Conservation (phyloP, 2,113 vertebrate species). For the Lichenostomus cassidix region DNA sequence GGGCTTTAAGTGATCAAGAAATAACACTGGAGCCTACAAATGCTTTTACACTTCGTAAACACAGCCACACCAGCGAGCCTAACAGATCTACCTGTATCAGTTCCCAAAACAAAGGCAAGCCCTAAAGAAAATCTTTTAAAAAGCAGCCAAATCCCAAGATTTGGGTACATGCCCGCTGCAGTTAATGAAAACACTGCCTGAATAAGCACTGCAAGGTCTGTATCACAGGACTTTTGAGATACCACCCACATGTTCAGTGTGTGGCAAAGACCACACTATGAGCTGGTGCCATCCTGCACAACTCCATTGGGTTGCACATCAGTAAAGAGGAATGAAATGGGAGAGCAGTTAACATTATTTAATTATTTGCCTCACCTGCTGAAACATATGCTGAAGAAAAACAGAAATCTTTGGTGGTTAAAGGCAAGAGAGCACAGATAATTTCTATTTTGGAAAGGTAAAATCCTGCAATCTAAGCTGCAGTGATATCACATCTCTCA, state of each 20-base stretch:
- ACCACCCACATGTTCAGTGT: not conserved
- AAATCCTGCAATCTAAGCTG: not conserved
- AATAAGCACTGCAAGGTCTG: not conserved
- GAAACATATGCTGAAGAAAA: not conserved
- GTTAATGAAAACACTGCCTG: slow-evolving; percentile 4
- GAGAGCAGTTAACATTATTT: not conserved
- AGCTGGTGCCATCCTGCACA: not conserved
- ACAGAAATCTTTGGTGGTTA: not conserved
- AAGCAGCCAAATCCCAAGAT: slow-evolving; percentile 15
- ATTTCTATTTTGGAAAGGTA: not conserved
- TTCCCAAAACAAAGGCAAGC: not conserved
- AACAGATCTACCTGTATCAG: not conserved
- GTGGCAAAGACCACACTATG: not conserved
- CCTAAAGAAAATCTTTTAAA: not conserved
- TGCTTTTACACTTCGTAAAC: not conserved
- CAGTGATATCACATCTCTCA: not conserved
- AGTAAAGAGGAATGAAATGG: not conserved
- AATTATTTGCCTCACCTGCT: not conserved
- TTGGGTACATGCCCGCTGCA: not conserved
- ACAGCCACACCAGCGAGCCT: not conserved
- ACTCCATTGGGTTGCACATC: not conserved
- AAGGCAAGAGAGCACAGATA: not conserved
- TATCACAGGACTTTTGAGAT: not conserved
- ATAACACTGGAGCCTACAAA: not conserved
- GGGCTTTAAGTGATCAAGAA: not conserved